A percentile compares a stretch with the other conserved stretches of the same genome.
Evolutionary conservation across 1,140 invertebrate species (phyloP).

Genomic region (Pomphorhynchus laevis): DNA sequence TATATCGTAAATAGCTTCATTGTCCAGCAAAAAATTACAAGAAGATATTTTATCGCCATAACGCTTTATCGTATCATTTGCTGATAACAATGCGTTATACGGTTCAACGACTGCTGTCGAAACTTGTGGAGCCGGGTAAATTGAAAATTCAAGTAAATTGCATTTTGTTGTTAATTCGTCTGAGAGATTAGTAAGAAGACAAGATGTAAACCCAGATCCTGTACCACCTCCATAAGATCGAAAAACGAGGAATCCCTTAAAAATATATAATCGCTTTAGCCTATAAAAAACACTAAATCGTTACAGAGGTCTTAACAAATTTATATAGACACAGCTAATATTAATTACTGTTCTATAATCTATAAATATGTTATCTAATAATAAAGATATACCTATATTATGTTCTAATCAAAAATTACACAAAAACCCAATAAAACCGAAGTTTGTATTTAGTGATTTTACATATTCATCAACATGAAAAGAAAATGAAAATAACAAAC

Average conservation of each 20-base stretch:
- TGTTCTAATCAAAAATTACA: too few relatives aligned
- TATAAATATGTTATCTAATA: too few relatives aligned
- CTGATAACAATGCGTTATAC: constrained; percentile 18
- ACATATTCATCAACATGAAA: too few relatives aligned
- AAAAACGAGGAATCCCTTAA: constrained; percentile 42
- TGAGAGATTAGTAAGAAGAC: neutral
- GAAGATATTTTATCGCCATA: constrained; percentile 15
- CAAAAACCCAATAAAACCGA: too few relatives aligned
- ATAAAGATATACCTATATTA: too few relatives aligned
- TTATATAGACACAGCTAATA: too few relatives aligned
- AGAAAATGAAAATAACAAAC: too few relatives aligned
- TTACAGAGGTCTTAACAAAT: too few relatives aligned
- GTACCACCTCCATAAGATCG: constrained; percentile 25
- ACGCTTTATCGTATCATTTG: neutral
- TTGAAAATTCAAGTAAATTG: neutral
- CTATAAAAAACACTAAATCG: constrained; percentile 25
- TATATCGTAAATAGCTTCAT: constrained; percentile 2
- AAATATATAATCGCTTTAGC: too few relatives aligned
- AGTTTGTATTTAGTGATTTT: too few relatives aligned
- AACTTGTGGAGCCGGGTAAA: constrained; percentile 14
- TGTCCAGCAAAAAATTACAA: constrained; percentile 10
- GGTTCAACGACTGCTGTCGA: constrained; percentile 17
- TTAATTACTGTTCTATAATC: too few relatives aligned
- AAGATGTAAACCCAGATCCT: constrained; percentile 19
- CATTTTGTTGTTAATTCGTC: neutral